phyloP scores from a whole-genome alignment of 1,140 invertebrate species.

The Caenorhabditis brenneri region DNA sequence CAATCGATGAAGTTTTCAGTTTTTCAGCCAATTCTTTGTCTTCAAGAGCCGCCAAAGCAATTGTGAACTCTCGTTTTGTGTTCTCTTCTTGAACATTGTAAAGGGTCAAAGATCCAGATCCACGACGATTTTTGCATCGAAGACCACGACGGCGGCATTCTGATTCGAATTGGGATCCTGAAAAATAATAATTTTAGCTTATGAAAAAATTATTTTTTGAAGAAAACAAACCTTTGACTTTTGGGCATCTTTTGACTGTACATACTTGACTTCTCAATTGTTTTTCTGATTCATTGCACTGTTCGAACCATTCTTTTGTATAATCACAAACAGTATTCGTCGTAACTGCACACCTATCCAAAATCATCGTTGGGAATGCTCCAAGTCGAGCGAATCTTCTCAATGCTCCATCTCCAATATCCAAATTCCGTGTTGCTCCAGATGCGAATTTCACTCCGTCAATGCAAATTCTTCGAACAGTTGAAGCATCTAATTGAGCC shows the following conservation, averaged over 20 bases:
- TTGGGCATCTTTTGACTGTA: slow-evolving; percentile 43
- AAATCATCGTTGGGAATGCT: slow-evolving; percentile 23
- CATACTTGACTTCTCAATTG: slow-evolving; percentile 35
- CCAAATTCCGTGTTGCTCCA: background rate
- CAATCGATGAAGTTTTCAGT: background rate
- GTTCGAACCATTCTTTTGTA: slow-evolving; percentile 39
- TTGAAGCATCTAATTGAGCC: slow-evolving; percentile 42
- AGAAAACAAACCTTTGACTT: slow-evolving; percentile 4
- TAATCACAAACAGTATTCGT: slow-evolving; percentile 47
- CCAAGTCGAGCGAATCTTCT: background rate
- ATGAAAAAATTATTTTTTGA: background rate
- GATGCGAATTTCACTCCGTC: slow-evolving; percentile 39
- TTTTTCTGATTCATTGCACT: slow-evolving; percentile 31
- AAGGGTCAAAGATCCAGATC: slow-evolving; percentile 41
- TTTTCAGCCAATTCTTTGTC: slow-evolving; percentile 20
- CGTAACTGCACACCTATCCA: slow-evolving; percentile 46
- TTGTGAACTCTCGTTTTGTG: slow-evolving; percentile 14
- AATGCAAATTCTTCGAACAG: slow-evolving; percentile 19
- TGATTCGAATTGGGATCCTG: slow-evolving; percentile 28
- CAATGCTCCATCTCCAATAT: slow-evolving; percentile 43
- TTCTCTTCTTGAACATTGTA: slow-evolving; percentile 45
- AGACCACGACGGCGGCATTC: slow-evolving; percentile 41
- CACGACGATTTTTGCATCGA: slow-evolving; percentile 20
- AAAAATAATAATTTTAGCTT: background rate
- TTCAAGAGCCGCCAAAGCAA: slow-evolving; percentile 18